Conservation (phyloP, 2,888 invertebrate species). For the Mythimna albipuncta region DNA sequence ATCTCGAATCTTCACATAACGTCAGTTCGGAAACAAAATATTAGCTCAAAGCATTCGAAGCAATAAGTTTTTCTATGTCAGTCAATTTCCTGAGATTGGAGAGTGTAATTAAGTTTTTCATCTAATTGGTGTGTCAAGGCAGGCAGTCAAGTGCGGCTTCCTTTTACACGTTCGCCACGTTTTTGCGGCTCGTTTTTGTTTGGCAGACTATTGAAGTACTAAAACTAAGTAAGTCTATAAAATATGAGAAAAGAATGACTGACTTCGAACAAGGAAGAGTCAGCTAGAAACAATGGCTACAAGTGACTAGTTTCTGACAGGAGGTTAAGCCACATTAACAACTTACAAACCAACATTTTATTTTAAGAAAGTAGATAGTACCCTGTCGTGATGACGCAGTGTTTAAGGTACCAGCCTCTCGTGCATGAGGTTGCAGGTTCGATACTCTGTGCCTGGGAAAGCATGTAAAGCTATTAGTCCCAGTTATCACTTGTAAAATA, state of each 20-base stretch:
- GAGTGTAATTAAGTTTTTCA: slow-evolving; percentile 87
- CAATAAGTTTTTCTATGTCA: slow-evolving; percentile 71
- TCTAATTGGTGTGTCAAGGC: slow-evolving; percentile 85
- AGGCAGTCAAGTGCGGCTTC: slow-evolving; percentile 85
- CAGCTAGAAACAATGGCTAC: not conserved
- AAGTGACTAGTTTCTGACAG: not conserved
- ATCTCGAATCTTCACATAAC: not conserved
- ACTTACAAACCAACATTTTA: not conserved
- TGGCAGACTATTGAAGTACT: slow-evolving; percentile 23
- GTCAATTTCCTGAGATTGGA: slow-evolving; percentile 84
- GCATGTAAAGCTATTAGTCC: no score
- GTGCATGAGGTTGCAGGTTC: no score
- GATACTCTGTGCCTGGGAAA: no score
- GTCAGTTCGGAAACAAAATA: slow-evolving; percentile 28
- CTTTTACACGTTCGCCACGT: slow-evolving; percentile 73
- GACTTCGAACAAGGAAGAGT: not conserved
- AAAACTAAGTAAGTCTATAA: slow-evolving; percentile 17
- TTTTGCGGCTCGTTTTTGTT: slow-evolving; percentile 69
- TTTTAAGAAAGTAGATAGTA: not conserved
- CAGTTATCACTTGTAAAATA: no score
- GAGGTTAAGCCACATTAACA: no score
- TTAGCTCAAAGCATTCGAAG: slow-evolving; percentile 35
- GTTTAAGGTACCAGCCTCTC: no score
- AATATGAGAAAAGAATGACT: slow-evolving; percentile 14
- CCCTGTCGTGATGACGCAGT: no score